Base-by-base conservation (phyloP, 2,888 invertebrate genomes). In the Myathropa florea region DNA sequence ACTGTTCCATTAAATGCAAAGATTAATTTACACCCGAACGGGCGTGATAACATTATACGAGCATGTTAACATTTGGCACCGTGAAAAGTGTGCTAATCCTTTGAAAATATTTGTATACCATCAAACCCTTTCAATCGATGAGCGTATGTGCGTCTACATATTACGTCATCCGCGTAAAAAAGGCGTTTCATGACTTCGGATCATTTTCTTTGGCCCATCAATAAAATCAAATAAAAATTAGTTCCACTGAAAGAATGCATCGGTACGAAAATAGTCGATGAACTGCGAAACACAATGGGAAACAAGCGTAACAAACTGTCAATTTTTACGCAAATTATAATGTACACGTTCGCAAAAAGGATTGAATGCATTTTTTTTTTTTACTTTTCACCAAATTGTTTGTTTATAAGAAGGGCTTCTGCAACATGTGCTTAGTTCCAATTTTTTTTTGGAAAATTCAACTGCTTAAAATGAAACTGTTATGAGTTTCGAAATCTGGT, bases 141-240 rank as follows among this genome's bases (percentile, higher is more conserved):
- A 4, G 30, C 39, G 18, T 14, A 59, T 9, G 23, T 18, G 53
- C n/a, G 24, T 9, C 21, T n/a, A 4, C 28, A 26, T 36, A 9
- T 23, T n/a, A n/a, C 23, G 61, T n/a, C n/a, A 61, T n/a, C 18
- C 18, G 6, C 24, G 53, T 14, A 59, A 70, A 76, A 76, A 71
- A 81, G 68, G 80, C 71, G 75, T 84, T 76, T 4, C 61, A 39
- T 53, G 39, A 18, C 26, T 4, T 2, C 12, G 21, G 63, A 70
- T 26, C 14, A 76, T 71, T 77, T 57, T 72, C 14, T 59, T 72
- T 67, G 72, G 67, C 63, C 55, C 81, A 84, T 84, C 59, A 84
- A 84, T 77, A 81, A 81, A 85, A 85, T 85, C 84, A 71, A 81
- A 85, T 85, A 85, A 85, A 84, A 85, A 85, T 81, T 85, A 72